Conservation (phyloP, 2,113 vertebrate species). For the Urocitellus parryii region DNA sequence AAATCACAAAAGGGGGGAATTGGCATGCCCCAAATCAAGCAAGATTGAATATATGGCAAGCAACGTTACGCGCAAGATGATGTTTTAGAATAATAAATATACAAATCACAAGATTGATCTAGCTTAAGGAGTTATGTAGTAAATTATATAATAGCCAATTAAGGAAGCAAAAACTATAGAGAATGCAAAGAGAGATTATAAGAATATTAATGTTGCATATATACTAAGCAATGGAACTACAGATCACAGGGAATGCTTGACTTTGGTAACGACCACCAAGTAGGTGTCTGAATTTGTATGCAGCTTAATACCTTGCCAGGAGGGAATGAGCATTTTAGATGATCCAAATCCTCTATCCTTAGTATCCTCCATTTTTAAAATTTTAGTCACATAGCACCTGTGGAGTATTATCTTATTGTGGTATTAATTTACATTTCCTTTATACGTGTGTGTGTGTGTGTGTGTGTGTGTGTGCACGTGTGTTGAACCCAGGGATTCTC, state of each 20-base stretch:
- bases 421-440: background rate
- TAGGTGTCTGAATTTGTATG: background rate
- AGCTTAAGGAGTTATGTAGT: background rate
- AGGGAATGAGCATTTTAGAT: background rate
- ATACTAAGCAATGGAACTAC: background rate
- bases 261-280: background rate
- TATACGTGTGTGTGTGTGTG: background rate
- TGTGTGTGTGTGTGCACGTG: no score
- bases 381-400: background rate
- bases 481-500: no score
- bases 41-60: background rate
- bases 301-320: background rate
- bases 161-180: background rate
- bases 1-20: background rate
- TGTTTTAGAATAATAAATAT: background rate
- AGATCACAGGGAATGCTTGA: rapidly evolving
- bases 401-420: background rate
- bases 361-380: background rate
- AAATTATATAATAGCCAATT: background rate
- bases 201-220: background rate
- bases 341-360: background rate
- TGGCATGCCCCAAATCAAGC: background rate
- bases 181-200: background rate
- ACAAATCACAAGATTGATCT: background rate
- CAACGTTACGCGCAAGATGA: background rate